A percentile compares a stretch with the other conserved stretches of the same genome.
Conservation (phyloP, 2,797 vertebrate genomes). For the Darevskia nairensis region DNA sequence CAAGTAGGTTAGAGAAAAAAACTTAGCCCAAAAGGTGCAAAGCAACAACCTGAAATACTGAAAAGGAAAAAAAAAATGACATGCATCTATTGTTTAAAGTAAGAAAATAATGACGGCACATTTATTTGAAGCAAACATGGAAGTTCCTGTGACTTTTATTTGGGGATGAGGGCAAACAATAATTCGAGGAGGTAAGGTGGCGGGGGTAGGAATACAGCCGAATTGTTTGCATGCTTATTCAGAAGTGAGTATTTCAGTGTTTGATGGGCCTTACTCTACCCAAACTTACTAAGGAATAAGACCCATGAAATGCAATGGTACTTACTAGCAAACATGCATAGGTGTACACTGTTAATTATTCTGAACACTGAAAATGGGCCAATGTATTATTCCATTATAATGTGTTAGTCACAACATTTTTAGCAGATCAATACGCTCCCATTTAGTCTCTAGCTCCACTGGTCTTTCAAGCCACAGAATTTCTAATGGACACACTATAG, state of each 20-base stretch:
- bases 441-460: not conserved
- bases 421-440: not conserved
- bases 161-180: not conserved
- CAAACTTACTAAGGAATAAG: not conserved
- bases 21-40: rapidly evolving
- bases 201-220: not conserved
- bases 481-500: not conserved
- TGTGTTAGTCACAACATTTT: not conserved
- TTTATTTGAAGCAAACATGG: not conserved
- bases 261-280: not conserved
- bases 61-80: constrained; percentile 10
- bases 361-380: not conserved
- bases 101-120: constrained; percentile 3
- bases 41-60: not conserved
- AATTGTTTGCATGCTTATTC: not conserved
- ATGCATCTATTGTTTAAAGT: not conserved
- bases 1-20: not conserved
- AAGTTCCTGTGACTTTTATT: not conserved
- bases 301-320: not conserved
- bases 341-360: not conserved
- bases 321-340: not conserved
- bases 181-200: not conserved
- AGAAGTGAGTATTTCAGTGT: not conserved
- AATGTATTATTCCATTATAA: not conserved
- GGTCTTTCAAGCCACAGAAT: not conserved